A percentile compares a stretch with the other conserved stretches of the same genome.
Conservation (phyloP, 2,113 vertebrate species). For the Pyxicephalus adspersus region DNA sequence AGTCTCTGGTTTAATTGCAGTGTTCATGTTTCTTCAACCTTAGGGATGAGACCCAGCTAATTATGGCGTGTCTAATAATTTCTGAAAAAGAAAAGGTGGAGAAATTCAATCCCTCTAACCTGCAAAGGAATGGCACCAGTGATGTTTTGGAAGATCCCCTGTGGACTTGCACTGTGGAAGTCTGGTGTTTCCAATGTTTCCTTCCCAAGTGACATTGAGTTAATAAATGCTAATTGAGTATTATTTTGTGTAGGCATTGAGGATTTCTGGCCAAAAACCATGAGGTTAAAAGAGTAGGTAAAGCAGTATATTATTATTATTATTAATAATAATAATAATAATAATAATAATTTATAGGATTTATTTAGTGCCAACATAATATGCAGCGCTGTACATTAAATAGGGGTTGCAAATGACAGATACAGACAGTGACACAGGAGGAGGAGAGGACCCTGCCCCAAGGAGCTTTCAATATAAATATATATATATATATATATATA, state of each 20-base stretch:
- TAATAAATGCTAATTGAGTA: constrained; percentile 6
- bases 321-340: too few relatives aligned
- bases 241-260: not conserved
- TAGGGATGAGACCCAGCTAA: constrained; percentile 21
- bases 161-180: not conserved
- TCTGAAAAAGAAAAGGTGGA: not conserved
- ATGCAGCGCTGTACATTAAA: too few relatives aligned
- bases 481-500: too few relatives aligned
- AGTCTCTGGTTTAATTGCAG: constrained; percentile 29
- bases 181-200: not conserved
- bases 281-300: too few relatives aligned
- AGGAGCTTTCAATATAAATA: too few relatives aligned
- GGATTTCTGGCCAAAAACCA: too few relatives aligned
- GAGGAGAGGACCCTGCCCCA: too few relatives aligned
- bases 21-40: constrained; percentile 8
- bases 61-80: constrained; percentile 18
- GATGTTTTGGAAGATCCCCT: not conserved
- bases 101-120: constrained; percentile 18
- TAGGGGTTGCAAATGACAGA: too few relatives aligned
- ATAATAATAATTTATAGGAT: too few relatives aligned
- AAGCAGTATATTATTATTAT: too few relatives aligned
- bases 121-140: constrained; percentile 28
- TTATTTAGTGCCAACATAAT: too few relatives aligned
- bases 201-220: not conserved
- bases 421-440: too few relatives aligned